Evolutionary conservation across 2,888 invertebrate species (phyloP), one percentile per base, ranked within the genome.

Genomic region (Aplocera efformata): DNA sequence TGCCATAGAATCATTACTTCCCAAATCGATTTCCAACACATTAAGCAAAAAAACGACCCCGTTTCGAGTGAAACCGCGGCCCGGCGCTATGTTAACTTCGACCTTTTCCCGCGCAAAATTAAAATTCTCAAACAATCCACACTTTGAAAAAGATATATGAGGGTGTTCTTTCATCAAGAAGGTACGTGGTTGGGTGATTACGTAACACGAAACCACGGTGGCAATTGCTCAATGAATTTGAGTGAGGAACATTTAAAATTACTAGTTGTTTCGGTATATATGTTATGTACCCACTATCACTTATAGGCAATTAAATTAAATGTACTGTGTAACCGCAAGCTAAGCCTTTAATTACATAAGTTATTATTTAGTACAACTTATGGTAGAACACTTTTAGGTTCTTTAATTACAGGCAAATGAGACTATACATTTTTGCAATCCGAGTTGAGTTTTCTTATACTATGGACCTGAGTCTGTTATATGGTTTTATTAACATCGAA

Each of bases 121-220:
- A 83, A 86, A 85, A 85, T 83, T 84, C 84, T 81, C 81, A 69
- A 82, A 84, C 81, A 74, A 79, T 78, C 72, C 79, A 60, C 81
- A 80, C 81, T 83, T 84, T 80, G 83, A 82, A 86, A 81, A 76
- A 88, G 85, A 86, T 86, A 84, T 84, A 86, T 86, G 73, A 63
- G 78, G 77, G 77, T 72, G 64, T 79, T 84, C 83, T 86, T 85
- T 86, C 84, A 86, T 85, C 86, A 86, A 85, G 13, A 17, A 17
- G 13, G 71, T 80, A 77, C 58, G 54, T 66, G 68, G 68, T 9
- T 20, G 11, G 6, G 21, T 23, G 28, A 53, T 45, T 26, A 31
- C 27, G 42, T 45, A 40, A 23, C 23, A 26, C 10, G 9, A 23
- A 7, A 31, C 31, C 4, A 11, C 22, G n/a, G 23, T 23, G n/a